Percentiles rank a stretch among this genome's conserved stretches.
Evolutionary conservation across 2,113 vertebrate species (phyloP).

Genomic region (Prolemur simus): DNA sequence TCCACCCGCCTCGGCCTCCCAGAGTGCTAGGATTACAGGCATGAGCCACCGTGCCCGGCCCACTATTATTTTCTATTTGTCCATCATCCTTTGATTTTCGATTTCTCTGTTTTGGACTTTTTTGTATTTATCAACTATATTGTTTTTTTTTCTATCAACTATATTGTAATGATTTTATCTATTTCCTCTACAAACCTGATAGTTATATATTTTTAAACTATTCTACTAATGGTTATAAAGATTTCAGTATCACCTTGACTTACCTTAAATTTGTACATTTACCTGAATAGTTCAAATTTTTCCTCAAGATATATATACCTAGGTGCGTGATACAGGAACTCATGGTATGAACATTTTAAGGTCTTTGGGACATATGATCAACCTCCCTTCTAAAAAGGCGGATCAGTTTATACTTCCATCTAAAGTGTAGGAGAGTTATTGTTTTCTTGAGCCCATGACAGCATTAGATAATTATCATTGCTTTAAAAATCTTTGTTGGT

Average conservation of each 20-base stretch:
- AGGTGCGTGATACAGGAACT: neutral
- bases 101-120: neutral
- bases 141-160: neutral
- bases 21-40: too few species aligned
- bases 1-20: too few species aligned
- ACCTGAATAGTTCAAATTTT: neutral
- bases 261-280: conserved; percentile 14
- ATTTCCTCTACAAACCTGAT: neutral
- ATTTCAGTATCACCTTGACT: neutral
- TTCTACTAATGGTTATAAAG: neutral
- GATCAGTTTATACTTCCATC: neutral
- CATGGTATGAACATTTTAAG: neutral
- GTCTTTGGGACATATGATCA: neutral
- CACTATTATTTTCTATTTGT: neutral
- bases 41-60: too few species aligned
- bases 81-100: neutral
- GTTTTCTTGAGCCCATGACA: neutral
- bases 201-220: neutral
- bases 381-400: neutral
- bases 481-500: neutral
- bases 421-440: neutral
- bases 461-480: neutral
- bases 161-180: neutral
- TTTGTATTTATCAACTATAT: neutral
- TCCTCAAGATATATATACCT: neutral